phyloP scores from a whole-genome alignment of 2,797 vertebrate species.

The Myotis findleyi region DNA sequence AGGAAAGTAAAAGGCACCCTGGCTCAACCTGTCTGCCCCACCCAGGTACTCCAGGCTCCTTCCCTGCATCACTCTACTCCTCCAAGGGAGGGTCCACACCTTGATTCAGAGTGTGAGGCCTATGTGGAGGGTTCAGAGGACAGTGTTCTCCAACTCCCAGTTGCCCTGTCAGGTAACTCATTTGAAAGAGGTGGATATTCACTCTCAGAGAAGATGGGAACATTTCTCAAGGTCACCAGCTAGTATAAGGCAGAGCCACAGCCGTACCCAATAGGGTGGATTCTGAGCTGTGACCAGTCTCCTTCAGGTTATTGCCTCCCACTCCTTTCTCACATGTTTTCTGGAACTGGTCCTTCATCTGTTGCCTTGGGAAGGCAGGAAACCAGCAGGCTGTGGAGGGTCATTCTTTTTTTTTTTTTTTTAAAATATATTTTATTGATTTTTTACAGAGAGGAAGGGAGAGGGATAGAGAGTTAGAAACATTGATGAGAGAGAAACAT shows the following conservation, averaged over 20 bases:
- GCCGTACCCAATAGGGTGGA: too few relatives aligned
- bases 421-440: too few relatives aligned
- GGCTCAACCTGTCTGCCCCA: not conserved
- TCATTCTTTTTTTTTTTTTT: not conserved
- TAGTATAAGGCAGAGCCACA: not conserved
- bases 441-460: too few relatives aligned
- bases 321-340: not conserved
- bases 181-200: not conserved
- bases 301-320: not conserved
- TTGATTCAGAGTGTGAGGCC: not conserved
- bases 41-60: not conserved
- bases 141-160: not conserved
- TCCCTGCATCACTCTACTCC: not conserved
- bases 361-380: not conserved
- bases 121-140: not conserved
- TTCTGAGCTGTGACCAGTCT: not conserved
- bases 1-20: not conserved
- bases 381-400: not conserved
- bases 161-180: not conserved
- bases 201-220: not conserved
- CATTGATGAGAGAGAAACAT: too few relatives aligned
- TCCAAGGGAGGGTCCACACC: not conserved
- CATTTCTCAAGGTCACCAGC: not conserved
- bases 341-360: not conserved
- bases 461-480: too few relatives aligned